These are phyloP conservation scores for Glyptemys insculpta DNA, from an alignment of 2,797 vertebrate species.

Conservation along the genomic window DNA sequence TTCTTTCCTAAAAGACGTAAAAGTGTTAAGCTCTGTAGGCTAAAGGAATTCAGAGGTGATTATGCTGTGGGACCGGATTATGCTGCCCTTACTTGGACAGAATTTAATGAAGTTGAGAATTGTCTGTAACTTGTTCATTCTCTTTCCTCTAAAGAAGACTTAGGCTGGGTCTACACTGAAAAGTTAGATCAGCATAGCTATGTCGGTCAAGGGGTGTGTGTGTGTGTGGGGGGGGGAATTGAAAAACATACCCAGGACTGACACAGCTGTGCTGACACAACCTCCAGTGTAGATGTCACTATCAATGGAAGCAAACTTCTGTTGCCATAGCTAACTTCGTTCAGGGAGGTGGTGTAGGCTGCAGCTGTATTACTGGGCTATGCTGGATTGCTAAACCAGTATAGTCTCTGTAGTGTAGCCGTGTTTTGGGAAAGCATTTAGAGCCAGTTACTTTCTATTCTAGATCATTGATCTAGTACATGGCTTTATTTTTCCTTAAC, in stretches of 20 bases:
- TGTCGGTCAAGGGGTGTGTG: not conserved
- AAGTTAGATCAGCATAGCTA: not conserved
- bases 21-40: not conserved
- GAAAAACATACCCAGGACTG: not conserved
- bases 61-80: not conserved
- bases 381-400: not conserved
- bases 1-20: not conserved
- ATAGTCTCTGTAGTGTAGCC: not conserved
- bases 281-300: not conserved
- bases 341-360: not conserved
- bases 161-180: not conserved
- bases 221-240: too few species aligned
- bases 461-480: not conserved
- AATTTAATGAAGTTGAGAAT: not conserved
- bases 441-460: not conserved
- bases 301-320: not conserved
- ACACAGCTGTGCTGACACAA: not conserved
- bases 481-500: not conserved
- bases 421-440: not conserved
- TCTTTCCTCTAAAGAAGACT: not conserved
- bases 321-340: not conserved
- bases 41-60: not conserved
- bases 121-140: not conserved
- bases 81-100: not conserved
- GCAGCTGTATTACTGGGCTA: not conserved